Percentiles rank a stretch among this genome's conserved stretches.
Evolutionary conservation across 2,113 vertebrate species (phyloP).

Genomic region (Phycodurus eques): DNA sequence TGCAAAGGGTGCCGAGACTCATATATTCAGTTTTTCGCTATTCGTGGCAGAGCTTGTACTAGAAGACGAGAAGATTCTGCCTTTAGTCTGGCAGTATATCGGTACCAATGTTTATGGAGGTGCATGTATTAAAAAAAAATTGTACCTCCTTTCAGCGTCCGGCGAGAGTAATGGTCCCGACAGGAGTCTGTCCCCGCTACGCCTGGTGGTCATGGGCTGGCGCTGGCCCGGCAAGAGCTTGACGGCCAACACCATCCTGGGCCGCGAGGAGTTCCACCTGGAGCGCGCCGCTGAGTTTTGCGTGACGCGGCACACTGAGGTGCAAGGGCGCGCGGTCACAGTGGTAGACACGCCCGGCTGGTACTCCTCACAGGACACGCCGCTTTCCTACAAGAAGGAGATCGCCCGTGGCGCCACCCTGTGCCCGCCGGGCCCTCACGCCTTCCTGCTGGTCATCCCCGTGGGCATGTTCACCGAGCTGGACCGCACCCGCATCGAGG

Average conservation of each 20-base stretch:
- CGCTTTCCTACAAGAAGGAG: slow-evolving; percentile 68
- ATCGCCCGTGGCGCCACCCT: slow-evolving; percentile 64
- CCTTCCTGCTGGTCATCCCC: slow-evolving; percentile 73
- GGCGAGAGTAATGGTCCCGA: slow-evolving; percentile 5
- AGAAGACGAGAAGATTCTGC: too few relatives aligned
- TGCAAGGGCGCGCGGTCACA: slow-evolving; percentile 57
- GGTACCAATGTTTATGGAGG: too few relatives aligned
- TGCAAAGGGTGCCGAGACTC: too few relatives aligned
- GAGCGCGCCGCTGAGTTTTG: slow-evolving; percentile 76
- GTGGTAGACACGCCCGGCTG: slow-evolving; percentile 79
- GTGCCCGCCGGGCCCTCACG: slow-evolving; percentile 73
- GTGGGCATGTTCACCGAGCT: slow-evolving; percentile 76
- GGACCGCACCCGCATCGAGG: slow-evolving; percentile 69
- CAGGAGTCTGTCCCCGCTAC: slow-evolving; percentile 56
- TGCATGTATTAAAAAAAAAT: neutral
- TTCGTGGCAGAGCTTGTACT: too few relatives aligned
- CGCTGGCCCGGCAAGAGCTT: slow-evolving; percentile 80
- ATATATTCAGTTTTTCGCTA: too few relatives aligned
- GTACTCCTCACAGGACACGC: slow-evolving; percentile 74
- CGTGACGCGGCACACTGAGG: slow-evolving; percentile 67
- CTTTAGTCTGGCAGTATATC: too few relatives aligned
- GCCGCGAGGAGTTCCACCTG: slow-evolving; percentile 73
- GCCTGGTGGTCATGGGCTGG: slow-evolving; percentile 75
- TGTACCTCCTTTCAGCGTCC: slow-evolving; percentile 1
- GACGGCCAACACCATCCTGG: slow-evolving; percentile 77